phyloP scores from a whole-genome alignment of 2,888 invertebrate genomes.

The Pterostichus niger region DNA sequence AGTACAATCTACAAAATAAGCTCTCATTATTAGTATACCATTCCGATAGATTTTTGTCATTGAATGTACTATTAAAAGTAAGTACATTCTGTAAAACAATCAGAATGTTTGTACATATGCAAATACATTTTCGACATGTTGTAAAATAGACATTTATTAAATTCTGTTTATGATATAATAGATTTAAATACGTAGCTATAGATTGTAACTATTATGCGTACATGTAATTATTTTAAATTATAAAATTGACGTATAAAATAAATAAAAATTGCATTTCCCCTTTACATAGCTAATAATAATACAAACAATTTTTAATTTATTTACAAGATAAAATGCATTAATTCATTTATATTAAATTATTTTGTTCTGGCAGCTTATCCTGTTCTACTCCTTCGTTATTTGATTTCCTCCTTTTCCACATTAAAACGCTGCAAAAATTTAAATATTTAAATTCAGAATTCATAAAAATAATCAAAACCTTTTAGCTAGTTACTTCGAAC shows the following conservation, averaged over 20 bases:
- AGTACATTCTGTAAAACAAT: conserved; percentile 33
- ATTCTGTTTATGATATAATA: conserved; percentile 37
- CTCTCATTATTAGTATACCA: conserved; percentile 34
- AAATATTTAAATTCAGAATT: too few relatives aligned
- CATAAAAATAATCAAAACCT: too few relatives aligned
- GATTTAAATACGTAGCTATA: conserved; percentile 33
- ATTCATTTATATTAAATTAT: conserved; percentile 12
- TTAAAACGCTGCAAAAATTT: conserved; percentile 3
- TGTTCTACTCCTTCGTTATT: neutral
- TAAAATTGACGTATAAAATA: conserved; percentile 41
- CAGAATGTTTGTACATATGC: conserved; percentile 43
- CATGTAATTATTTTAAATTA: conserved; percentile 39
- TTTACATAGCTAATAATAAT: neutral
- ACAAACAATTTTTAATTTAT: neutral
- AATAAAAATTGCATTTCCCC: neutral
- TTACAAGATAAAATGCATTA: neutral
- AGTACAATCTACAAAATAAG: conserved; percentile 46
- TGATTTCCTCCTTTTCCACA: neutral
- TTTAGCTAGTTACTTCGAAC: too few relatives aligned
- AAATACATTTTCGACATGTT: conserved; percentile 33
- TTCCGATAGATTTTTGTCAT: conserved; percentile 38
- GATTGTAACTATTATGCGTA: conserved; percentile 43
- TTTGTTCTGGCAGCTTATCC: conserved; percentile 10
- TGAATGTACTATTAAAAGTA: conserved; percentile 13
- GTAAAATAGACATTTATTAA: conserved; percentile 41